Evolutionary conservation across 2,113 vertebrate genomes (phyloP).

Genomic region (Pseudorhombus dupliciocellatus): DNA sequence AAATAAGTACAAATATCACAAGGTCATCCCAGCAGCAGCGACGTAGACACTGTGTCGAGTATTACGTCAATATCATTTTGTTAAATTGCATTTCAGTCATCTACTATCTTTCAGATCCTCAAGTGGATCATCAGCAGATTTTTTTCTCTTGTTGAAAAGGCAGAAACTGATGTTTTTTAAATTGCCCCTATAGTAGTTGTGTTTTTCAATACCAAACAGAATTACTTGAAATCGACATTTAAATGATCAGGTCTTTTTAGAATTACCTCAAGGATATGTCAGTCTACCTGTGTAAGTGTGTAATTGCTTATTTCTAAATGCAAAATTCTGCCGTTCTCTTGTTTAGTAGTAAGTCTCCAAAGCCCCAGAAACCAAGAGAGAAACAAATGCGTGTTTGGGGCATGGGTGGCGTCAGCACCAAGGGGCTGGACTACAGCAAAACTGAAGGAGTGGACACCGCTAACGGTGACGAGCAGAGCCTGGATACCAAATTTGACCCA

Average conservation of each 20-base stretch:
- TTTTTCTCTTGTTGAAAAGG: background rate
- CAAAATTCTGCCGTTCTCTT: background rate
- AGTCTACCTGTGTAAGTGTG: background rate
- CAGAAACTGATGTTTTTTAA: background rate
- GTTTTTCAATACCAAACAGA: background rate
- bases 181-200: background rate
- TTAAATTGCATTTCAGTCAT: too few relatives aligned
- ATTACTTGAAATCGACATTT: background rate
- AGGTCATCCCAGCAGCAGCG: too few relatives aligned
- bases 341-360: slow-evolving; percentile 85
- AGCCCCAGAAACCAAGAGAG: slow-evolving; percentile 87
- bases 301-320: background rate
- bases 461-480: slow-evolving; percentile 59
- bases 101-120: too few relatives aligned
- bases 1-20: too few relatives aligned
- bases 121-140: background rate
- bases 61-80: too few relatives aligned
- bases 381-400: slow-evolving; percentile 91
- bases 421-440: slow-evolving; percentile 92
- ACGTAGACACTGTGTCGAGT: too few relatives aligned
- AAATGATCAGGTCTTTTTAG: background rate
- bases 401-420: slow-evolving; percentile 83
- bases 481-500: slow-evolving; percentile 70
- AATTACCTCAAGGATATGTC: background rate
- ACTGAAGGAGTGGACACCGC: slow-evolving; percentile 64